Base-by-base conservation (phyloP, 2,797 vertebrate genomes). In the Girardinus metallicus region DNA sequence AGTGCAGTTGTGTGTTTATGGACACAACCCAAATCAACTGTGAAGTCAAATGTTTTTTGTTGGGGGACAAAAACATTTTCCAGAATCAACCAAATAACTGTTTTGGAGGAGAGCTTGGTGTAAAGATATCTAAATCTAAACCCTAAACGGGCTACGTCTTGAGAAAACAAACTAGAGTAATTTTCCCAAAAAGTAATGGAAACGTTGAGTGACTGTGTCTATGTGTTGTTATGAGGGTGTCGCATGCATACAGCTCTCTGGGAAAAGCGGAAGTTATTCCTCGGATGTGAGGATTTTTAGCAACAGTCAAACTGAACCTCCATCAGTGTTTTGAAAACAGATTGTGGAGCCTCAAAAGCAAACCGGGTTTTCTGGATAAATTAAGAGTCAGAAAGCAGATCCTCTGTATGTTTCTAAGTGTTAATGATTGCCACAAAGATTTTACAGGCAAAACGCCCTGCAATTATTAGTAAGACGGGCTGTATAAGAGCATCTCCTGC, bases 401-500 rank as follows among this genome's bases (percentile, higher is more conserved):
- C n/a, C 36, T 83, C 18, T 23, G 0, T 11, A 26, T 12, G 12
- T 75, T 47, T 68, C 1, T 31, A 11, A 78, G 41, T 73, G n/a
- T 64, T 29, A 83, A 80, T 15, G 78, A 82, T 57, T 26, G 23
- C 73, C 31, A 47, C 15, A 66, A 36, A 75, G 0, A 13, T 78
- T 62, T 77, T 26, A 57, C 34, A 73, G 62, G 31, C 26, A 46
- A 36, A 6, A 79, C 23, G 44, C 47, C 53, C 51, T 78, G 21
- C 73, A 87, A 78, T 80, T 89, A 82, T 29, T 60, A 84, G 71
- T 39, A 41, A 44, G 75, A 87, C 51, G 46, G 86, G 80, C 86
- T 92, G 90, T 92, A 88, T 85, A 76, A 93, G 80, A 94, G 92
- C 91, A 82, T 26, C 93, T 83, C 89, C 94, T 94, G 88, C 92